Percentiles rank a stretch among this genome's conserved stretches.
These are phyloP conservation scores for Alauda arvensis DNA, from an alignment of 2,797 vertebrate species.

Conservation along the genomic window DNA sequence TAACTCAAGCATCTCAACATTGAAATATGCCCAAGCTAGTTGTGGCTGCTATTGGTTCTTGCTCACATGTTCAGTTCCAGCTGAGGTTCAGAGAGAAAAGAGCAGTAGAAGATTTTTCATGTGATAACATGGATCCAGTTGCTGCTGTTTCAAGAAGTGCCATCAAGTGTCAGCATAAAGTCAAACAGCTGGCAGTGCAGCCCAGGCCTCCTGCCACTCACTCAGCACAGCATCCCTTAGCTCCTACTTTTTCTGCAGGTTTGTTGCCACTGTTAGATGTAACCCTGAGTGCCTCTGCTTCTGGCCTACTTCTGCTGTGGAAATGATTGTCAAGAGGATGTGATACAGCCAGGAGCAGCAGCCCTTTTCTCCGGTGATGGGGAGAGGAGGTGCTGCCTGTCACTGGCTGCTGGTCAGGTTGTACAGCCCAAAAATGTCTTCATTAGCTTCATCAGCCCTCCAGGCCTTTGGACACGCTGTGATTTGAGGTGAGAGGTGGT, in stretches of 20 bases:
- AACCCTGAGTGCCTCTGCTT: neutral
- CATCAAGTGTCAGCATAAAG: neutral
- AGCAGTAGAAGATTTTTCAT: neutral
- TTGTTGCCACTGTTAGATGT: neutral
- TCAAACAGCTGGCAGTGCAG: neutral
- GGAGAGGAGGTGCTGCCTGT: neutral
- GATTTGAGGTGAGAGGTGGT: neutral
- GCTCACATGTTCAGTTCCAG: neutral
- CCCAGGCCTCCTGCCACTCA: neutral
- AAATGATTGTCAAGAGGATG: neutral
- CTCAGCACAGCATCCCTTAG: rapidly evolving
- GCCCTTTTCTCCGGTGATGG: rapidly evolving
- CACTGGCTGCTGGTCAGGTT: neutral
- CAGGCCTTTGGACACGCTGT: rapidly evolving
- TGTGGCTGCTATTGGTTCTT: neutral
- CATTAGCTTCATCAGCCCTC: neutral
- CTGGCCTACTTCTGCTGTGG: neutral
- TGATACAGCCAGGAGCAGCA: rapidly evolving
- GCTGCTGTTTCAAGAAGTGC: neutral
- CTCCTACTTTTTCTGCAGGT: neutral
- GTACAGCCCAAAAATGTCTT: neutral
- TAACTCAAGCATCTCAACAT: rapidly evolving
- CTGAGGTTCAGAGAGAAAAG: neutral
- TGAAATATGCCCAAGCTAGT: neutral
- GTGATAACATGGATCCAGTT: neutral